Evolutionary conservation across 1,140 invertebrate genomes (phyloP).

Genomic region (Pteromalus puparum): DNA sequence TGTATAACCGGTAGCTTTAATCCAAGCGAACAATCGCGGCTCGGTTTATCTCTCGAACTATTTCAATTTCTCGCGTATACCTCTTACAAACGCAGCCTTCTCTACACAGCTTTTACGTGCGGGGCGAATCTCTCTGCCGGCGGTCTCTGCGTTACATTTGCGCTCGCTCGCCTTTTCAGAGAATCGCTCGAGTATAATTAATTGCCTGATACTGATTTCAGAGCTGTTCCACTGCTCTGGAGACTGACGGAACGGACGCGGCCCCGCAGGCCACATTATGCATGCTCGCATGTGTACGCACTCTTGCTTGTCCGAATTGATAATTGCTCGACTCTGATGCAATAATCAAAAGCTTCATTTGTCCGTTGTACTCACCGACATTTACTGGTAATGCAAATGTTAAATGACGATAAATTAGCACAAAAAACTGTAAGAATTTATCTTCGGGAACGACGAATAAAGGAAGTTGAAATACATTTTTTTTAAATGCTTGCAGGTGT

Average conservation of each 20-base stretch:
- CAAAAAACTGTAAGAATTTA: no score
- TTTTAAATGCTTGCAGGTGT: no score
- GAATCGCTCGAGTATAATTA: constrained; percentile 69
- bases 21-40: neutral
- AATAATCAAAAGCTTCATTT: no score
- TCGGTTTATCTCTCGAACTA: neutral
- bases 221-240: constrained; percentile 63
- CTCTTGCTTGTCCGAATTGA: constrained; percentile 14
- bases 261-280: constrained; percentile 42
- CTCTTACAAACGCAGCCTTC: neutral
- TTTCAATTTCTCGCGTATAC: neutral
- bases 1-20: constrained; percentile 11
- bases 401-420: no score
- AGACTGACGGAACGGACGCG: constrained; percentile 61
- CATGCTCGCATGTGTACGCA: constrained; percentile 37
- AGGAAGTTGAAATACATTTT: no score
- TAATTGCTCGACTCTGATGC: no score
- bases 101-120: neutral
- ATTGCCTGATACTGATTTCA: constrained; percentile 70
- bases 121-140: constrained; percentile 27
- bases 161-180: constrained; percentile 62
- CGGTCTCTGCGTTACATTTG: neutral
- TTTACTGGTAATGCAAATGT: no score
- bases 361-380: no score
- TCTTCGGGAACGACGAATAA: no score